phyloP scores from a whole-genome alignment of 2,797 vertebrate species.

The Cynopterus sphinx region DNA sequence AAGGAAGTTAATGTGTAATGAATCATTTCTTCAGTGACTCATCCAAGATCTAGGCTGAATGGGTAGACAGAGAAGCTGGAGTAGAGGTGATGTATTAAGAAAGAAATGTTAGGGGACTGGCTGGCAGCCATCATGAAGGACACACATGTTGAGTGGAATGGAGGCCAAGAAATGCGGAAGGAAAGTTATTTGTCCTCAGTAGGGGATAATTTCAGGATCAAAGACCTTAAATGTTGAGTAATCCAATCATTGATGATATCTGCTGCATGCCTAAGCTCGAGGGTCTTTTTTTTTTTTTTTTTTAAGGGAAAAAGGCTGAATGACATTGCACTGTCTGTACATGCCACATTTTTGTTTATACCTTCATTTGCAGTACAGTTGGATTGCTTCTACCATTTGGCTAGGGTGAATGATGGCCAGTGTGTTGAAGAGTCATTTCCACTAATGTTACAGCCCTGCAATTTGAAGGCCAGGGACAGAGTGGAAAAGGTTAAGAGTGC shows the following conservation, averaged over 20 bases:
- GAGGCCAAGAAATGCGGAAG: not conserved
- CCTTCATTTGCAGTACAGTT: no score
- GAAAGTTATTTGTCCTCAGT: not conserved
- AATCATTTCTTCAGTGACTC: not conserved
- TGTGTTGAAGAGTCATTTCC: not conserved
- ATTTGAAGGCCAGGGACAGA: not conserved
- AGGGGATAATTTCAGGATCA: not conserved
- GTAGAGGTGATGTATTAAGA: not conserved
- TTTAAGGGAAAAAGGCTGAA: no score
- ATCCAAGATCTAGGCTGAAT: not conserved
- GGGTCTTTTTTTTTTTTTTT: no score
- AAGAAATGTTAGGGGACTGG: not conserved
- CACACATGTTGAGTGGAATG: not conserved
- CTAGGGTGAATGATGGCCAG: no score
- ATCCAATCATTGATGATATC: not conserved
- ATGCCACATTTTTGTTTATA: no score
- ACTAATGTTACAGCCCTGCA: not conserved
- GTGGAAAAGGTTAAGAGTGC: not conserved
- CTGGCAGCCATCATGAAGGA: not conserved
- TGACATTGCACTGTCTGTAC: no score
- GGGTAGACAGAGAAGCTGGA: not conserved
- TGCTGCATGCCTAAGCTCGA: not conserved
- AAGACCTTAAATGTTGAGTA: not conserved
- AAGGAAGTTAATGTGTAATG: not conserved
- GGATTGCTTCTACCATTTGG: no score